Base-by-base conservation (phyloP, 1,140 invertebrate genomes). In the Drosophila malerkotliana region DNA sequence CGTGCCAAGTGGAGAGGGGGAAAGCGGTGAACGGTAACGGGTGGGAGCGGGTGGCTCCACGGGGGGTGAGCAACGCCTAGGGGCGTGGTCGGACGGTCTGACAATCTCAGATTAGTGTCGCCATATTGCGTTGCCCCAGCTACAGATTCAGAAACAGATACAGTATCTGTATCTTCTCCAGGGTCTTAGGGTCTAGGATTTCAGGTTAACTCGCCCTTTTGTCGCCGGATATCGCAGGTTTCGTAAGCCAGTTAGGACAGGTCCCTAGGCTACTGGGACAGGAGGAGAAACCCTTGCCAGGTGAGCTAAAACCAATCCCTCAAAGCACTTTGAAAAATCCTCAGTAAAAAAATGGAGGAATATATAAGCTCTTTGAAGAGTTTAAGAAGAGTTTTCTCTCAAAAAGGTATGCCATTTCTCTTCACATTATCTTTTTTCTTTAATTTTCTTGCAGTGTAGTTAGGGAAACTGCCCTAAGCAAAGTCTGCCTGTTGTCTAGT, bases 71-170 rank as follows among this genome's bases (percentile, higher is more conserved):
- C 41, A 37, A 10, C 34, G 10, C 34, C 34, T 4, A 37, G 34
- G 34, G 34, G 34, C 34, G 34, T 37, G 34, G 12, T 32, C 32
- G 41, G 47, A 21, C 24, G 14, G 26, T 24, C 26, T 60, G 32
- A 39, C 69, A 72, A 72, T 61, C 69, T 72, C 55, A 72, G 67
- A 74, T 74, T 74, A 73, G 51, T 74, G 72, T 74, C 72, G 59
- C 69, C 72, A 74, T 74, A 74, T 74, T 74, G 72, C 57, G 67
- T 72, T 21, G 51, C 41, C 41, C 15, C n/a, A 44, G 41, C 14
- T 44, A 44, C 15, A 8, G n/a, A 57, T 53, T 15, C 53, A 52
- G 30, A 41, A 44, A 15, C 15, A 18, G n/a, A 57, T 53, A 32
- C 53, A 45, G 24, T 49, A 51, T 45, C 47, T 51, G 30, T 24